A percentile compares a stretch with the other conserved stretches of the same genome.
phyloP scores from a whole-genome alignment of 92 coral and sea anemone species.

The Muricea muricata region DNA sequence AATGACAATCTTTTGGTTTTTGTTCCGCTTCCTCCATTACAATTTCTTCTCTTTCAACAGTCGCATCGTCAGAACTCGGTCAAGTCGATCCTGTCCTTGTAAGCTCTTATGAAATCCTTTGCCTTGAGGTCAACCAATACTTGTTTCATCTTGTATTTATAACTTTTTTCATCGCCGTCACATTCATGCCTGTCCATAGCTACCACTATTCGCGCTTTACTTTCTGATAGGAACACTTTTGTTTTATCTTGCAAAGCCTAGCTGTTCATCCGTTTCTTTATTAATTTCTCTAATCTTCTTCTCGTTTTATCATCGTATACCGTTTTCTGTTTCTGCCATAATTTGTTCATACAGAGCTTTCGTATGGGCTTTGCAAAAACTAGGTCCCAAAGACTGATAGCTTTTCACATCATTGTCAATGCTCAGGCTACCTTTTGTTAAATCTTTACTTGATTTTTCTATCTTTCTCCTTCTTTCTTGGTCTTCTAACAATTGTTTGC shows the following conservation, averaged over 20 bases:
- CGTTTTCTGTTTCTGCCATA: neutral
- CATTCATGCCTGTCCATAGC: neutral
- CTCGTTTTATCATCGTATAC: neutral
- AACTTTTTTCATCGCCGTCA: neutral
- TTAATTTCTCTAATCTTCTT: neutral
- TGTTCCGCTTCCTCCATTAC: neutral
- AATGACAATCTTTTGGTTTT: slow-evolving; percentile 51
- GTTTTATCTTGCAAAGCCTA: neutral
- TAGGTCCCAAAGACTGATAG: too few species aligned
- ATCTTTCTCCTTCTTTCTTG: too few species aligned
- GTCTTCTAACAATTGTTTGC: too few species aligned
- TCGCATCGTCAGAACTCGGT: neutral
- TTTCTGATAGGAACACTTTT: neutral
- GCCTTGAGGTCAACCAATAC: neutral
- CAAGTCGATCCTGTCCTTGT: slow-evolving; percentile 24
- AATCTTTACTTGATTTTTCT: too few species aligned
- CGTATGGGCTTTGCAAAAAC: too few species aligned
- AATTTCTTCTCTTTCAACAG: neutral
- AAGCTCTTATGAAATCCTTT: neutral
- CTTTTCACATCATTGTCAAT: too few species aligned
- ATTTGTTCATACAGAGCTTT: neutral
- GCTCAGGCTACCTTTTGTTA: too few species aligned
- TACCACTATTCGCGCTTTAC: neutral
- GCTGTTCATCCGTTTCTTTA: neutral
- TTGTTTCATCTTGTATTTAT: neutral